Base-by-base conservation (phyloP, 2,888 invertebrate species). In the Urechis unicinctus region DNA sequence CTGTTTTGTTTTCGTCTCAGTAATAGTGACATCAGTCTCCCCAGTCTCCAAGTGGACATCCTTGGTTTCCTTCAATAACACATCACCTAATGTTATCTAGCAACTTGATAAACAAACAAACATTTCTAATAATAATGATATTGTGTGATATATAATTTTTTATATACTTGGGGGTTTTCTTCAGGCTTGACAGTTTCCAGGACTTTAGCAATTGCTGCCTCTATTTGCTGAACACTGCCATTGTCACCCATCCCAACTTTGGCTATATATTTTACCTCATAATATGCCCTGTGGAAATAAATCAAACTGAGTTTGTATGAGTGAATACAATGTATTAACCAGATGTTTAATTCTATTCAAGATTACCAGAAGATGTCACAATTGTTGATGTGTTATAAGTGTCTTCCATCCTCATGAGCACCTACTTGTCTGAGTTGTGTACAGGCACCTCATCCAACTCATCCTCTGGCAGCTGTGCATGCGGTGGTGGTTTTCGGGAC, bases 371-470 rank as follows among this genome's bases (percentile, higher is more conserved):
- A 36, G 36, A 17, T 13, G 17, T 9, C 36, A 36, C 36, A 36
- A 17, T 36, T 36, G 36, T 17, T 13, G 9, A 36, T 9, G 36
- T 13, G 17, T 36, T 36, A 36, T 36, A 13, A 9, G 17, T 36
- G 36, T 36, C 9, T 36, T 36, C 17, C 36, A 36, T n/a, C 43
- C 59, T 44, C 3, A 64, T n/a, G n/a, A n/a, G n/a, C n/a, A n/a
- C n/a, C 64, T 30, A 54, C 50, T 62, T 61, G 1, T 60, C 57
- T 28, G 71, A 67, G 26, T 70, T 68, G 59, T 73, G 73, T 1
- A 75, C 72, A 6, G 75, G 75, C 1, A 73, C 64, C 50, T 73
- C 71, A 41, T 72, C 72, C 3, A 60, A 62, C n/a, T 71, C 69
- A 22, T 74, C 74, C 44, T 73, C 71, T 1, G 71, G 71, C 9